A percentile compares a stretch with the other conserved stretches of the same genome.
Conservation (phyloP, 2,113 vertebrate species). For the Triplophysa rosa region DNA sequence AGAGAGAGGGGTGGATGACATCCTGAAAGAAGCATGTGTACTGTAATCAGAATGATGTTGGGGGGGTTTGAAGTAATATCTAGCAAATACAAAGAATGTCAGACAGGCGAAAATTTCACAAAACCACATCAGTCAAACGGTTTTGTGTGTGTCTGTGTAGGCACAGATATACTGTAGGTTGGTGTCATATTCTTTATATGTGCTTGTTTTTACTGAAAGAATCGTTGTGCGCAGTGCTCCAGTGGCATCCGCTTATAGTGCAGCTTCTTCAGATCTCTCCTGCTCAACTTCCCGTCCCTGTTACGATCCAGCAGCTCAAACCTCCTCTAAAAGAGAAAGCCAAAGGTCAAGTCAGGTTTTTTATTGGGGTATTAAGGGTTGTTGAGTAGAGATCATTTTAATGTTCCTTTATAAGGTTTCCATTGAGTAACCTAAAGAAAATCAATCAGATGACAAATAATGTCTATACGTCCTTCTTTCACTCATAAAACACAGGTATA, state of each 20-base stretch:
- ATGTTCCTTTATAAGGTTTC: slow-evolving; percentile 7
- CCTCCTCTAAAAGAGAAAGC: slow-evolving; percentile 39
- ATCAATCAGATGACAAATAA: not conserved
- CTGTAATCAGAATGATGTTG: slow-evolving; percentile 38
- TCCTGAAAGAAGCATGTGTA: slow-evolving; percentile 1
- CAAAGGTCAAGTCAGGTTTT: not conserved
- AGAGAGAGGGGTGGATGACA: not conserved
- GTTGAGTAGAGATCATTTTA: slow-evolving; percentile 8
- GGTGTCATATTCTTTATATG: slow-evolving; percentile 15
- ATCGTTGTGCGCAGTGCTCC: slow-evolving; percentile 58
- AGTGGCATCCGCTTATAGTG: slow-evolving; percentile 65
- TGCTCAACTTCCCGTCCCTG: slow-evolving; percentile 64
- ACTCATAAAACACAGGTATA: not conserved
- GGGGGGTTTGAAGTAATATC: slow-evolving; percentile 50
- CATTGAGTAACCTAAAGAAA: not conserved
- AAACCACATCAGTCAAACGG: not conserved
- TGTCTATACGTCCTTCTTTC: not conserved
- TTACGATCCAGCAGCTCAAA: slow-evolving; percentile 64
- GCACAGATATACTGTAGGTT: not conserved
- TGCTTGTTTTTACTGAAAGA: slow-evolving; percentile 62
- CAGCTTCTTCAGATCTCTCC: slow-evolving; percentile 69
- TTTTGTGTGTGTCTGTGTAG: slow-evolving; percentile 33
- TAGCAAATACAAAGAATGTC: slow-evolving; percentile 43
- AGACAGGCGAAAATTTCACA: slow-evolving; percentile 38
- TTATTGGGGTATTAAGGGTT: not conserved